These are phyloP conservation scores for Phoenicopterus ruber DNA, from an alignment of 2,113 vertebrate genomes.

Conservation along the genomic window DNA sequence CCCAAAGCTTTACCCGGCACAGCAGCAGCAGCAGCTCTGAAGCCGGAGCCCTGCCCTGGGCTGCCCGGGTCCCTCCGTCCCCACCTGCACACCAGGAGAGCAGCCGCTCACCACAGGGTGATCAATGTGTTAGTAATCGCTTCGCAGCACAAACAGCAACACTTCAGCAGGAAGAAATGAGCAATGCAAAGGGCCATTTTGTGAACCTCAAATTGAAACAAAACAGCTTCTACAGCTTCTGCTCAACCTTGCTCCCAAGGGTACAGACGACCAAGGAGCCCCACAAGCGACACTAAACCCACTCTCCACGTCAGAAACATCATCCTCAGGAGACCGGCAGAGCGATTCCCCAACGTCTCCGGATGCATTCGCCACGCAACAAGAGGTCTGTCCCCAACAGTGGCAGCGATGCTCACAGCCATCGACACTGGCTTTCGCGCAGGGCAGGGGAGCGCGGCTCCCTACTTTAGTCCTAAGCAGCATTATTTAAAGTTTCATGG, in stretches of 20 bases:
- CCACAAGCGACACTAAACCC: fast-evolving
- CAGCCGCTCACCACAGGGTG: background rate
- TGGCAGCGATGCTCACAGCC: background rate
- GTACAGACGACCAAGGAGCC: fast-evolving
- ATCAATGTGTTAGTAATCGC: fast-evolving
- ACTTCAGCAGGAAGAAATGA: fast-evolving
- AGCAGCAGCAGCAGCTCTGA: background rate
- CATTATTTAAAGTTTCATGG: background rate
- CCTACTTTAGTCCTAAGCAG: background rate
- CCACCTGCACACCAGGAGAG: background rate
- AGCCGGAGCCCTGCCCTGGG: fast-evolving
- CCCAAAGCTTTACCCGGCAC: background rate
- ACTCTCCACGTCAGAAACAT: fast-evolving
- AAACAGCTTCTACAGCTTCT: background rate
- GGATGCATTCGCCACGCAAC: background rate
- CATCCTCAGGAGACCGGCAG: no score
- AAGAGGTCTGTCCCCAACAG: background rate
- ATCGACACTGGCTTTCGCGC: fast-evolving
- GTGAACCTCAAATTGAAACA: background rate
- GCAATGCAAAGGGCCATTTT: background rate
- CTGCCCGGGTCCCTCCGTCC: background rate
- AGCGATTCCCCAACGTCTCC: fast-evolving
- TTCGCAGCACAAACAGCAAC: fast-evolving
- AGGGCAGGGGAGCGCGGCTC: background rate
- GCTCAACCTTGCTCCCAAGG: fast-evolving